Percentiles rank a stretch among this genome's conserved stretches.
Conservation (phyloP, 2,113 vertebrate genomes). For the Narcine bancroftii region DNA sequence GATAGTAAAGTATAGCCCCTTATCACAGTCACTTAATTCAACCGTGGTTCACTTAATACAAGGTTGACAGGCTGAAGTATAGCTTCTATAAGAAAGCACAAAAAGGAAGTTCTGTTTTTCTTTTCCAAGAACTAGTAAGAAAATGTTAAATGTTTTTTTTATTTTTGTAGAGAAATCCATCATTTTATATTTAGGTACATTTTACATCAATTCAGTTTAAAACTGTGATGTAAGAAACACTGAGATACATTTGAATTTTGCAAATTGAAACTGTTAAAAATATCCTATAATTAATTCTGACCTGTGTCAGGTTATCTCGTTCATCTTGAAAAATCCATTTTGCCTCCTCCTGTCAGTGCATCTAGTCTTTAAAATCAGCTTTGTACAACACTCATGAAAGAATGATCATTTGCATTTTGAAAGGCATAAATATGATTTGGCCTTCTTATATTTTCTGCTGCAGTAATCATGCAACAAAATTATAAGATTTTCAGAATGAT, state of each 20-base stretch:
- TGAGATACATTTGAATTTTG: slow-evolving; percentile 30
- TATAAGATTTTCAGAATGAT: neutral
- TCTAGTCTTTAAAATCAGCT: neutral
- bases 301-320: slow-evolving; percentile 21
- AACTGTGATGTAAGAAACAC: neutral
- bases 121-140: slow-evolving; percentile 43
- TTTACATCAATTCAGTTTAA: neutral
- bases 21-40: slow-evolving; percentile 77
- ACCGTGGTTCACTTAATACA: slow-evolving; percentile 74
- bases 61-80: slow-evolving; percentile 59
- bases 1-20: slow-evolving; percentile 71
- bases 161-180: neutral
- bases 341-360: neutral
- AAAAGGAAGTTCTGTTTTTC: slow-evolving; percentile 48
- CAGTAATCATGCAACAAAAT: neutral
- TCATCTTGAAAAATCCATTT: slow-evolving; percentile 23
- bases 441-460: neutral
- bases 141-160: neutral
- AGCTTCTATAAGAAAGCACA: slow-evolving; percentile 60
- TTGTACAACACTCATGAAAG: neutral
- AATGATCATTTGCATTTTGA: slow-evolving; percentile 23
- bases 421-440: neutral
- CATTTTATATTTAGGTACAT: neutral
- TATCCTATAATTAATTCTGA: slow-evolving; percentile 33
- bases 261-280: slow-evolving; percentile 23